Conservation (phyloP, 2,888 invertebrate species). For the Bruchidius siliquastri region DNA sequence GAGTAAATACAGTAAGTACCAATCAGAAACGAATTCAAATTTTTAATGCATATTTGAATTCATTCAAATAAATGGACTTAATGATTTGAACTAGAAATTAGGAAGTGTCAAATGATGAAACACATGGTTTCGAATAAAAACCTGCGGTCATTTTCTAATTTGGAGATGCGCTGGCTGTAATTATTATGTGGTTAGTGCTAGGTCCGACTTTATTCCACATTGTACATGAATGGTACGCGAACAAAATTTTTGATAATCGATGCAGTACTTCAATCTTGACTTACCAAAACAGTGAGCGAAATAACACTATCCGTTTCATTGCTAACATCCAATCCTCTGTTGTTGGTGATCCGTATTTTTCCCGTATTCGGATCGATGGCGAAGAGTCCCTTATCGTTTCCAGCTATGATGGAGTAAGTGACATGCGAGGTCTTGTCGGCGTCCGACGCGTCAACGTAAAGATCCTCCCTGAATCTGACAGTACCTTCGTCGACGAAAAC, state of each 20-base stretch:
- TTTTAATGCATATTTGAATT: too few species aligned
- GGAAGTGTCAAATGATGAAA: too few species aligned
- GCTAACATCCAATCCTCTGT: slow-evolving; percentile 53
- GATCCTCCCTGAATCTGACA: slow-evolving; percentile 75
- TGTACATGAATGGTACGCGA: too few species aligned
- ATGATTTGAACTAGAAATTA: too few species aligned
- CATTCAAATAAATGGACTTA: too few species aligned
- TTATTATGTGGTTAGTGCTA: too few species aligned
- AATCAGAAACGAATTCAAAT: too few species aligned
- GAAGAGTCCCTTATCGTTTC: slow-evolving; percentile 58
- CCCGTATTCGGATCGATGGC: slow-evolving; percentile 66
- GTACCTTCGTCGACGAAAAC: slow-evolving; percentile 85
- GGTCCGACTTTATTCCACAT: too few species aligned
- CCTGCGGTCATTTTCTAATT: too few species aligned
- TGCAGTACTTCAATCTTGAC: slow-evolving; percentile 4
- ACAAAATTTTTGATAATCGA: neutral
- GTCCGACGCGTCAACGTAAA: slow-evolving; percentile 70
- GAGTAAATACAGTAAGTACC: too few species aligned
- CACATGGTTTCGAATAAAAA: too few species aligned
- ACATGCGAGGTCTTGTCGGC: slow-evolving; percentile 77
- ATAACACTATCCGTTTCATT: slow-evolving; percentile 57
- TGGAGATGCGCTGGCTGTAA: too few species aligned
- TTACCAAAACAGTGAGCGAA: slow-evolving; percentile 62
- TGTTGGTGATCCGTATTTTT: slow-evolving; percentile 56
- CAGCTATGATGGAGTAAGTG: slow-evolving; percentile 67